Base-by-base conservation (phyloP, 2,888 invertebrate genomes). In the Spisula solida region DNA sequence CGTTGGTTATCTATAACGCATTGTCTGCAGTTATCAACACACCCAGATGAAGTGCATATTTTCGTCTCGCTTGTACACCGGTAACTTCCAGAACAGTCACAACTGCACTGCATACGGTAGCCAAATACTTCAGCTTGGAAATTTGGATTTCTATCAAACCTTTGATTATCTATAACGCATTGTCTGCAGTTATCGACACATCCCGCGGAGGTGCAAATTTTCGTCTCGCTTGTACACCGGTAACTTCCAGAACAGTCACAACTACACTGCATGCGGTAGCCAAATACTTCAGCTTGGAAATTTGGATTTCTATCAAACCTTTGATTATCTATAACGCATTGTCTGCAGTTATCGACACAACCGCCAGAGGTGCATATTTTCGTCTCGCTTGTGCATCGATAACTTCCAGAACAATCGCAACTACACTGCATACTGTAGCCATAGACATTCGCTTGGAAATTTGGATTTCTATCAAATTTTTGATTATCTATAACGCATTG, bases 381-480 rank as follows among this genome's bases (percentile, higher is more conserved):
- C 0, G 29, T 48, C 0, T 81, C 90, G n/a, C 90, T 82, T 34
- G 56, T 55, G 48, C 90, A 90, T 4, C 47, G 47, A 31, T 82
- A 90, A 1, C 85, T n/a, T 41, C 90, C 90, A 8, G 6, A 20
- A 81, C 90, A 90, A 29, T 87, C 83, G 70, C 93, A 93, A 16
- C 66, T 87, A 25, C 93, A 93, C 20, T 81, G 70, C 88, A 92
- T 90, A 60, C 85, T 80, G 48, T 87, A 83, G 10, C 89, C 87
- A 0, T 88, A 89, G 0, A 88, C 86, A 16, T 83, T 66, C 14
- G 91, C 85, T 1, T 78, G 81, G 34, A 93, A 91, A 1, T 81
- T 31, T 25, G 81, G 60, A 55, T 88, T 80, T 16, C 86, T 79
- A n/a, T 83, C 79, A 47, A 86, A 88, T 6, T 82, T 80, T 16